Evolutionary conservation across 2,797 vertebrate species (phyloP), one percentile per base, ranked within the genome.

Genomic region (Okamejei kenojei): DNA sequence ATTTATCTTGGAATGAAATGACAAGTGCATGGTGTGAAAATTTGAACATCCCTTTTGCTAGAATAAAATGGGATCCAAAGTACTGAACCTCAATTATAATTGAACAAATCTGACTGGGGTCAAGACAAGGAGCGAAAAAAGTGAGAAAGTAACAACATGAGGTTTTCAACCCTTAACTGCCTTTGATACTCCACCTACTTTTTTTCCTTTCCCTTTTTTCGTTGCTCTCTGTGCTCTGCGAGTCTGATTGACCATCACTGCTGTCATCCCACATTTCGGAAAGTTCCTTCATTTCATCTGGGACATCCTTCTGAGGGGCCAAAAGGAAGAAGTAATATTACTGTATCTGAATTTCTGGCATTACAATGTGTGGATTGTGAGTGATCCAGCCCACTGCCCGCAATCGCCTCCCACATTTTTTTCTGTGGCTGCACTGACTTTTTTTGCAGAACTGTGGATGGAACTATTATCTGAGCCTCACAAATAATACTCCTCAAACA

Each of bases 191-290:
- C 98, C 98, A 99, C 93, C 97, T 95, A 95, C 97, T 98, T 94
- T 96, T 98, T 94, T 95, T 96, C 74, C 96, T 96, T 11, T 98
- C 98, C 94, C 96, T 97, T 95, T 95, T 96, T 93, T 97, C 96
- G 93, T 95, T 98, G 96, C 96, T 98, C 94, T 98, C 98, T 0
- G 97, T 96, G 96, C 97, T 98, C 93, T 94, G 97, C 0, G 97
- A 97, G 95, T 99, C 98, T 0, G 98, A 99, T 15, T 97, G 97
- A 82, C 95, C 97, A 90, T 99, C 98, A 0, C 98, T 99, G 97
- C 98, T 99, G 26, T 99, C 98, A 93, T 99, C 98, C 0, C 98
- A 99, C 93, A 94, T 96, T 19, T 99, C 98, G 0, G 98, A 99
- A 76, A 99, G 96, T 93, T 99, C 98, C 95, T 98, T 99, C 93